Percentiles rank a stretch among this genome's conserved stretches.
These are phyloP conservation scores for Rhynchophorus ferrugineus DNA, from an alignment of 1,140 invertebrate genomes.

Conservation along the genomic window DNA sequence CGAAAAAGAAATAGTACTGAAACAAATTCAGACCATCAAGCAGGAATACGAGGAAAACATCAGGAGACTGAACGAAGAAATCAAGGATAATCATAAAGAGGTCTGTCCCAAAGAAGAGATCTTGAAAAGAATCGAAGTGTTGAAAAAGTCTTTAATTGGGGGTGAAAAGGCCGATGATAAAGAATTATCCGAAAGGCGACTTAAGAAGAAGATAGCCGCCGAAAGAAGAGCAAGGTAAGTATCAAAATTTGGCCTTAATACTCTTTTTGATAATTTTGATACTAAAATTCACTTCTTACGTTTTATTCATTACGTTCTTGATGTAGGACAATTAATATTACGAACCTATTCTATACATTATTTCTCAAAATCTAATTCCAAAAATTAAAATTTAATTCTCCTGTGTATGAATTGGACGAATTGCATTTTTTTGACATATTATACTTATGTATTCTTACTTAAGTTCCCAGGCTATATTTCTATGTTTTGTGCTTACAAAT, in stretches of 20 bases:
- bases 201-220: conserved; percentile 59
- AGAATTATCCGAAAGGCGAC: conserved; percentile 60
- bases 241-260: not conserved
- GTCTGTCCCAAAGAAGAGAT: conserved; percentile 39
- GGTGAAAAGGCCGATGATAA: conserved; percentile 69
- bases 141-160: conserved; percentile 70
- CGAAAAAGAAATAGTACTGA: conserved; percentile 43
- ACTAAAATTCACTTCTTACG: not conserved
- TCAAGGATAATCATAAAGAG: conserved; percentile 28
- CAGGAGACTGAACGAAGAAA: conserved; percentile 33
- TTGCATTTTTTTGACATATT: no score
- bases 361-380: no score
- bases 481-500: no score
- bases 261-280: not conserved
- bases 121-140: conserved; percentile 44
- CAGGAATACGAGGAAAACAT: conserved; percentile 41
- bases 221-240: conserved; percentile 52
- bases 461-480: no score
- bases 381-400: no score
- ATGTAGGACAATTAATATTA: no score
- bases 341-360: no score
- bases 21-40: conserved; percentile 43
- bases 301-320: not conserved
- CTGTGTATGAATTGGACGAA: no score
- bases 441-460: no score